Base-by-base conservation (phyloP, 2,113 vertebrate species). In the Callipepla californica region DNA sequence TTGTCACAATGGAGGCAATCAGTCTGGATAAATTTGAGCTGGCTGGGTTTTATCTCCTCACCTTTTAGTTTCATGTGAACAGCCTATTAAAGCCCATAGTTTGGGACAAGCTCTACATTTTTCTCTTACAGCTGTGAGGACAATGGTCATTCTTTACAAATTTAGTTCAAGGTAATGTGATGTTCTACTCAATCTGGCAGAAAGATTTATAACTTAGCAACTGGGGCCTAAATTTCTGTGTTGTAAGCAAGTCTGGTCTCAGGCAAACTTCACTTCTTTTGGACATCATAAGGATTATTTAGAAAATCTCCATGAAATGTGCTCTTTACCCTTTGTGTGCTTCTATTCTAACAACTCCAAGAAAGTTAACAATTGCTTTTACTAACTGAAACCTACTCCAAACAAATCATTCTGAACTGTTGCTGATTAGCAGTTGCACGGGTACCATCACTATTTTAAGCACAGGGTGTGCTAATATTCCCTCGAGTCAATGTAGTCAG, bases 61-160 rank as follows among this genome's bases (percentile, higher is more conserved):
- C 91, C 83, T 88, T 90, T 90, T 75, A 83, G 82, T 93, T 92
- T 86, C 76, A 34, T 83, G 82, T 75, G 87, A 91, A 53, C 36
- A 88, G 76, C 89, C 85, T 72, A 80, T 94, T 96, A 91, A 95
- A 94, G 55, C 40, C 76, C 69, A 11, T 50, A 51, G 76, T 91
- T 88, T 90, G 73, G 93, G 91, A 91, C 90, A 78, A 87, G 82
- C 68, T 93, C 63, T 91, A 88, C 79, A 94, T 95, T 95, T 94
- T 93, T 91, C 79, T 91, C 73, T 78, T 91, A 85, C 93, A 94
- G 65, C 85, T 88, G 82, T 90, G 87, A 92, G 89, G 87, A 95
- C 90, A 95, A 57, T 93, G 94, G 93, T 93, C 92, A 94, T 96
- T 92, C 96, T 96, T 96, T 96, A 96, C 92, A 94, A 93, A 96